Conservation (phyloP, 1,140 invertebrate species). For the Microplitis mediator region DNA sequence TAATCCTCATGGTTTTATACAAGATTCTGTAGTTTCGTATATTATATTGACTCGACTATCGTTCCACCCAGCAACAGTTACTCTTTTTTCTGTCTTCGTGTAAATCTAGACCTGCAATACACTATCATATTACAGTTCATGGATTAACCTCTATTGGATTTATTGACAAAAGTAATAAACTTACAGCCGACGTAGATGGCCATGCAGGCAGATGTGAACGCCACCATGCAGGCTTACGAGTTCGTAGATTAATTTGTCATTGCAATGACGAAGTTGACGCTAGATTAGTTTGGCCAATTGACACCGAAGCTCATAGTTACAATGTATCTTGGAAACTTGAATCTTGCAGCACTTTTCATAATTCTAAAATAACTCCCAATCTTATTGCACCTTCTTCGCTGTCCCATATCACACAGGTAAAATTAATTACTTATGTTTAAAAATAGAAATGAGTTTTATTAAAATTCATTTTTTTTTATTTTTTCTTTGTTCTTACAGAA, state of each 20-base stretch:
- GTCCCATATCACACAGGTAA: constrained; percentile 34
- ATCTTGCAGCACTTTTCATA: constrained; percentile 23
- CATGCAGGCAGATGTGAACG: constrained; percentile 41
- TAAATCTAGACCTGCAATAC: too few species aligned
- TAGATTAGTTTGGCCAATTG: constrained; percentile 41
- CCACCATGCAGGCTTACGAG: constrained; percentile 37
- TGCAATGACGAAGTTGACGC: constrained; percentile 39
- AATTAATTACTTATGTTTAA: background rate
- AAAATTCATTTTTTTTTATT: background rate
- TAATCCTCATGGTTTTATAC: too few species aligned
- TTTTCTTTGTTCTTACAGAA: constrained; percentile 31
- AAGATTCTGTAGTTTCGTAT: too few species aligned
- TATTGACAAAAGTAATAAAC: constrained; percentile 15
- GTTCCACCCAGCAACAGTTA: too few species aligned
- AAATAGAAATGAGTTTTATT: background rate
- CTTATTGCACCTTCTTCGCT: background rate
- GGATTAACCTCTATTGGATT: too few species aligned
- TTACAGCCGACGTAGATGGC: constrained; percentile 41
- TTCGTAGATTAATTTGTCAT: constrained; percentile 43
- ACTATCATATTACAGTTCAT: too few species aligned
- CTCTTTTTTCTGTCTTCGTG: too few species aligned
- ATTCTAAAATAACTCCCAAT: constrained; percentile 14
- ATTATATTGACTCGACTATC: too few species aligned
- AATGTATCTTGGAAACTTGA: constrained; percentile 44
- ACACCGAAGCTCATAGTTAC: constrained; percentile 33